A percentile compares a stretch with the other conserved stretches of the same genome.
Evolutionary conservation across 2,888 invertebrate genomes (phyloP).

Genomic region (Neria commutata): DNA sequence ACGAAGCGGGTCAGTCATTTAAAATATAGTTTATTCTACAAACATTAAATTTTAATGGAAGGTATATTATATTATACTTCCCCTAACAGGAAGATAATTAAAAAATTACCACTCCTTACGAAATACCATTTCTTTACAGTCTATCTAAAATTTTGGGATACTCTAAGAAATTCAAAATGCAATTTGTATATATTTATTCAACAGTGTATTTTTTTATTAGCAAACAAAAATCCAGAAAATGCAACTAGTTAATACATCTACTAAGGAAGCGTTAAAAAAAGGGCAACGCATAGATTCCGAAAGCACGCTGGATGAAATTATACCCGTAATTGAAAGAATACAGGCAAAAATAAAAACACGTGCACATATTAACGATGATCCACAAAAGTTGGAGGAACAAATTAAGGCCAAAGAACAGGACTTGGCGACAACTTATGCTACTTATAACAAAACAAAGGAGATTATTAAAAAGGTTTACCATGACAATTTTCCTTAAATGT

Average conservation of each 20-base stretch:
- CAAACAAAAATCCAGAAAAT: background rate
- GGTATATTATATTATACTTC: background rate
- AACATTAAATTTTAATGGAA: background rate
- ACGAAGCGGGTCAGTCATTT: too few species aligned
- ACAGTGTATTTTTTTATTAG: too few species aligned
- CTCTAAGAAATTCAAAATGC: too few species aligned
- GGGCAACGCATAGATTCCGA: conserved; percentile 56
- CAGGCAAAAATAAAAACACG: conserved; percentile 51
- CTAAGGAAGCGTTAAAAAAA: conserved; percentile 40
- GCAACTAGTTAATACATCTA: background rate
- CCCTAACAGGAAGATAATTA: too few species aligned
- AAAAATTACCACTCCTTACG: background rate
- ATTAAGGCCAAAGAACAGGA: conserved; percentile 61
- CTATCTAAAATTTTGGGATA: too few species aligned
- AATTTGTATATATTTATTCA: too few species aligned
- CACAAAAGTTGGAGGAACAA: conserved; percentile 49
- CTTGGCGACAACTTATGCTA: too few species aligned
- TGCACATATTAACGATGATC: conserved; percentile 43
- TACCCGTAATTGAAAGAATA: conserved; percentile 49
- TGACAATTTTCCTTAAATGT: background rate
- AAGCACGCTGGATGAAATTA: conserved; percentile 59
- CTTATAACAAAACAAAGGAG: too few species aligned
- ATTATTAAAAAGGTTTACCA: too few species aligned
- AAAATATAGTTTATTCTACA: background rate
- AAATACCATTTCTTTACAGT: too few species aligned